Base-by-base conservation (phyloP, 2,888 invertebrate species). In the Volucella inflata region DNA sequence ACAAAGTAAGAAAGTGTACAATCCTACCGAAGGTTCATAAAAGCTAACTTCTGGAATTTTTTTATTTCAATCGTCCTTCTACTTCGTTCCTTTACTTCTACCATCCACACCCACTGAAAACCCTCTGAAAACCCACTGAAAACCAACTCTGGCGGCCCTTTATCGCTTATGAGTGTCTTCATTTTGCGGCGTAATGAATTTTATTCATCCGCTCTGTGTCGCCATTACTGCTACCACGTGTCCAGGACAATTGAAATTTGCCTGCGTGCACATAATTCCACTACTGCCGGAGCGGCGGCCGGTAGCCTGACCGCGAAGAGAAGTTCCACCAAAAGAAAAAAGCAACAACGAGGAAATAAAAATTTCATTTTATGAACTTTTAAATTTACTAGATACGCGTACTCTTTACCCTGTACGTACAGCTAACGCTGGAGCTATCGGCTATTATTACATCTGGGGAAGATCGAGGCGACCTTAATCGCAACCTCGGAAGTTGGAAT, bases 121-220 rank as follows among this genome's bases (percentile, higher is more conserved):
- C n/a, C n/a, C n/a, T n/a, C n/a, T n/a, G n/a, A n/a, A n/a, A n/a
- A n/a, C n/a, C n/a, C n/a, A n/a, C n/a, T n/a, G n/a, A n/a, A n/a
- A 10, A 9, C 16, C 50, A 50, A 17, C 38, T 30, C 36, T 10
- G 36, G 38, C 11, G 42, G n/a, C 46, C 48, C 53, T 72, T 46
- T 62, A 65, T 64, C 70, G 74, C 75, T 80, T 80, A 84, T 84
- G 70, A 84, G 70, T 71, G 70, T 67, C 84, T 79, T 84, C 75
- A 80, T 80, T 84, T 80, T 53, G 84, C 80, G 80, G 80, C 76
- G 75, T 75, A 84, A 84, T 84, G 80, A 80, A 71, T 84, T 84
- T 84, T 60, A 84, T 76, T 84, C 84, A 76, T 76, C 84, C 75
- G 60, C 53, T 65, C 60, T 65, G 48, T 67, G 65, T 67, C 80